phyloP scores from a whole-genome alignment of 2,113 vertebrate genomes.

The Psilopsiagon aymara region DNA sequence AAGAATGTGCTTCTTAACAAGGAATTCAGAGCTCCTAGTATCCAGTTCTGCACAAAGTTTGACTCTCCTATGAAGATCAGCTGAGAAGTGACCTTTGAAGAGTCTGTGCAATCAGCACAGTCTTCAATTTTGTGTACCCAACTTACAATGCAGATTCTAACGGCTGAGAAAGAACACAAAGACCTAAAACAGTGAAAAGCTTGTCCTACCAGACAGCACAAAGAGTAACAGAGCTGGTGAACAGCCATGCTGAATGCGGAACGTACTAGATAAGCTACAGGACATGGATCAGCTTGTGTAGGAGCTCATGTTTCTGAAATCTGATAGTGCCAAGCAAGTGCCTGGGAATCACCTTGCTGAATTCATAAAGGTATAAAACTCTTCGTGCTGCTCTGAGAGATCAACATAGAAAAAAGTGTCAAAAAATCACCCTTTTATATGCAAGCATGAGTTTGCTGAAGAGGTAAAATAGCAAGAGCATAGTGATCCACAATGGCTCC shows the following conservation, averaged over 20 bases:
- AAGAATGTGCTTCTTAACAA: not conserved
- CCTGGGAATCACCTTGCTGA: not conserved
- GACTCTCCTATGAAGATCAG: not conserved
- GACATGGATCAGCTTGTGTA: not conserved
- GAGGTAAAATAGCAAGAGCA: not conserved
- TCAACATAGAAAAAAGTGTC: not conserved
- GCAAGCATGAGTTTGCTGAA: not conserved
- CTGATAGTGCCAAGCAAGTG: not conserved
- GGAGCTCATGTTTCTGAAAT: not conserved
- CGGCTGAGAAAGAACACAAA: not conserved
- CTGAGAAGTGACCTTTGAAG: not conserved
- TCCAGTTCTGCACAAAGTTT: no score
- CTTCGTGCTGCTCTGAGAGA: not conserved
- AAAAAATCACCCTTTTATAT: not conserved
- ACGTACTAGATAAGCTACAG: not conserved
- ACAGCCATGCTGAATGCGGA: not conserved
- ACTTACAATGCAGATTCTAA: not conserved
- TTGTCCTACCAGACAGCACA: not conserved
- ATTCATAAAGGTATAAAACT: not conserved
- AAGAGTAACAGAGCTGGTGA: not conserved
- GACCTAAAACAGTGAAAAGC: not conserved
- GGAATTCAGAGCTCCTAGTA: not conserved
- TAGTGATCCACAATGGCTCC: not conserved
- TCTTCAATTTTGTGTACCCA: not conserved
- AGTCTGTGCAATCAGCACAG: not conserved